Evolutionary conservation across 1,140 invertebrate genomes (phyloP).

Genomic region (Calephelis nemesis): DNA sequence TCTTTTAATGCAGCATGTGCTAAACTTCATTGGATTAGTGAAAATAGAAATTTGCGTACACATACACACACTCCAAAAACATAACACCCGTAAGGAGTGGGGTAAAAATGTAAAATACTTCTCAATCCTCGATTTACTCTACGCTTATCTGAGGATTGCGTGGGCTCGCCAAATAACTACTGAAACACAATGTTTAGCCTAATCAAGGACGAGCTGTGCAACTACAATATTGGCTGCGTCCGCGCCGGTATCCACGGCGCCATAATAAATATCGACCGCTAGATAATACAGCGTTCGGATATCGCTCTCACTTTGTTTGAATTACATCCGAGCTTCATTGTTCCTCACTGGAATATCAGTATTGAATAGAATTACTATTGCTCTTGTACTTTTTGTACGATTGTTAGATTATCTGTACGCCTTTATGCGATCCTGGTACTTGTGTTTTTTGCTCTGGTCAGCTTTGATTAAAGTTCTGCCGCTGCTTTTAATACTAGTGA

Average conservation of each 20-base stretch:
- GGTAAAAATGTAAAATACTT: background rate
- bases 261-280: constrained; percentile 34
- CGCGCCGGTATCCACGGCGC: constrained; percentile 23
- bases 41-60: too few species aligned
- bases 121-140: background rate
- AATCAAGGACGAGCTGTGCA: constrained; percentile 12
- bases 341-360: constrained; percentile 29
- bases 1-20: too few species aligned
- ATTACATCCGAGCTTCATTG: constrained; percentile 34
- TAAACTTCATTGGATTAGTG: too few species aligned
- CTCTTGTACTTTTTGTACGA: constrained; percentile 14
- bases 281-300: constrained; percentile 31
- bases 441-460: background rate
- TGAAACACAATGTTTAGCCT: constrained; percentile 13
- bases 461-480: background rate
- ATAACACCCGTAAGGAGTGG: too few species aligned
- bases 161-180: constrained; percentile 12
- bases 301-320: constrained; percentile 37
- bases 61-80: too few species aligned
- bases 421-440: constrained; percentile 16
- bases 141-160: constrained; percentile 1
- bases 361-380: constrained; percentile 34
- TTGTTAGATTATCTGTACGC: constrained; percentile 15
- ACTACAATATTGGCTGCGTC: constrained; percentile 20
- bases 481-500: background rate